Conservation (phyloP, 2,888 invertebrate species). For the Protodeltote pygarga region DNA sequence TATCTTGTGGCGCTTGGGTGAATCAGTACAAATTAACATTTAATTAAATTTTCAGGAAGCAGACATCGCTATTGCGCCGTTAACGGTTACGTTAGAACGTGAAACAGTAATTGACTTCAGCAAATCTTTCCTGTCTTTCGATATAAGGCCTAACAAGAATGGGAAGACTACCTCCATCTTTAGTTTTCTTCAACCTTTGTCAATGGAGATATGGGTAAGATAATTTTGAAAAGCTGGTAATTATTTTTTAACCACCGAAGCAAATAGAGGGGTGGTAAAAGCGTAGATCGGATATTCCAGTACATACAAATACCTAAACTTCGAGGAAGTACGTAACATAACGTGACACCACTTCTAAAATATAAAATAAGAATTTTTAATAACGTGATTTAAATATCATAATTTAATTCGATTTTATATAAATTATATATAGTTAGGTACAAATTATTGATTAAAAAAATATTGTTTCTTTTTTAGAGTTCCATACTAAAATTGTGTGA, state of each 20-base stretch:
- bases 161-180: constrained; percentile 95
- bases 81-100: constrained; percentile 97
- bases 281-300: too few relatives aligned
- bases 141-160: constrained; percentile 97
- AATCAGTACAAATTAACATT: not conserved
- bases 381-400: too few relatives aligned
- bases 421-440: too few relatives aligned
- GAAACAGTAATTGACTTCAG: constrained; percentile 98
- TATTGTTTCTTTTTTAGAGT: too few relatives aligned
- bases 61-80: constrained; percentile 97
- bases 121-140: constrained; percentile 98
- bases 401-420: too few relatives aligned
- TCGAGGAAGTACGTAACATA: too few relatives aligned
- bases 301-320: too few relatives aligned
- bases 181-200: constrained; percentile 89
- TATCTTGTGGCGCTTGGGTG: not conserved
- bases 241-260: constrained; percentile 1
- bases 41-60: constrained; percentile 91
- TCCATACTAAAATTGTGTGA: too few relatives aligned
- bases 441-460: too few relatives aligned
- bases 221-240: not conserved
- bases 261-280: too few relatives aligned
- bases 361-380: too few relatives aligned
- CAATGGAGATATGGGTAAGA: constrained; percentile 95
- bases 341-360: too few relatives aligned